These are phyloP conservation scores for Sogatella furcifera DNA, from an alignment of 1,140 invertebrate genomes.

Conservation along the genomic window DNA sequence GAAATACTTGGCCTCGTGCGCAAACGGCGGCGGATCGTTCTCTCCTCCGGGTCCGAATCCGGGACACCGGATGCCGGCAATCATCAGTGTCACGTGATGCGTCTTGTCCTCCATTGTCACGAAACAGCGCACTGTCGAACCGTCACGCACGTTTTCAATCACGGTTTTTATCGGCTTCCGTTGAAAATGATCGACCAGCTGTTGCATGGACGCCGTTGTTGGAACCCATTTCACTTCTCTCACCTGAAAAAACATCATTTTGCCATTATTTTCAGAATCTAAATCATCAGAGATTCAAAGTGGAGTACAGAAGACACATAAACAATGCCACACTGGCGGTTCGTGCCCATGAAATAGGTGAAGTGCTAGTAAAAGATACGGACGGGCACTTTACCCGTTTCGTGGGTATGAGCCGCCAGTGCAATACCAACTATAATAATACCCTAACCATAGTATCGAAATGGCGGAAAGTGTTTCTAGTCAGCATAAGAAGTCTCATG, in stretches of 20 bases:
- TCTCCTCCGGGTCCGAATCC: conserved; percentile 61
- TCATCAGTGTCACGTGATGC: conserved; percentile 81
- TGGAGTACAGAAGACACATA: no score
- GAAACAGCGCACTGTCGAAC: conserved; percentile 85
- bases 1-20: conserved; percentile 79
- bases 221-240: conserved; percentile 56
- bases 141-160: conserved; percentile 93
- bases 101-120: conserved; percentile 56
- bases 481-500: no score
- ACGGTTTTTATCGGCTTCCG: conserved; percentile 75
- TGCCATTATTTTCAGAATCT: no score
- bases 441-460: no score
- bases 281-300: no score
- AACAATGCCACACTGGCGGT: no score
- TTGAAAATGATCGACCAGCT: conserved; percentile 54
- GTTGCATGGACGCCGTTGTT: conserved; percentile 10
- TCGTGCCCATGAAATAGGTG: no score
- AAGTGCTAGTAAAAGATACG: no score
- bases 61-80: conserved; percentile 84
- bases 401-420: no score
- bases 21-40: conserved; percentile 38
- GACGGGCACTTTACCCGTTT: no score
- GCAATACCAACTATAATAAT: no score
- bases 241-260: background rate
- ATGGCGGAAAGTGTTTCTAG: no score